A percentile compares a stretch with the other conserved stretches of the same genome.
These are phyloP conservation scores for Protaetia brevitarsis DNA, from an alignment of 1,140 invertebrate genomes.

Conservation along the genomic window DNA sequence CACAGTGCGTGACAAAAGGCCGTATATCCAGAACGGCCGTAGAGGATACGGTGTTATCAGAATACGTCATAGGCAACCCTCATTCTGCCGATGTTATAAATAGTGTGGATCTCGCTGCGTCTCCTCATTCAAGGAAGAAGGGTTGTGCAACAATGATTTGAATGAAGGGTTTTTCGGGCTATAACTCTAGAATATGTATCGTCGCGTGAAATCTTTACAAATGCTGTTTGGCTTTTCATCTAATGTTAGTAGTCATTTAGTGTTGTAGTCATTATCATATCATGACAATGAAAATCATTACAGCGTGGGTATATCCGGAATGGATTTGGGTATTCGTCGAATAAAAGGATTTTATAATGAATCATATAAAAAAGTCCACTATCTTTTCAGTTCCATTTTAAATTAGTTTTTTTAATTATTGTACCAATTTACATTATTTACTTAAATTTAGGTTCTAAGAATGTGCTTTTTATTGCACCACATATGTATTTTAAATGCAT, in stretches of 20 bases:
- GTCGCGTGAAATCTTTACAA: not conserved
- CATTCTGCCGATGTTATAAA: constrained; percentile 10
- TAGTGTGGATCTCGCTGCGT: not conserved
- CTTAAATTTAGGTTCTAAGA: not conserved
- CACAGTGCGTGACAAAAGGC: constrained; percentile 3
- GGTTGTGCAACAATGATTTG: not conserved
- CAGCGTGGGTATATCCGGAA: too few species aligned
- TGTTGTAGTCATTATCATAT: too few species aligned
- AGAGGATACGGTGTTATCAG: not conserved
- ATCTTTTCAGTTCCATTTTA: not conserved
- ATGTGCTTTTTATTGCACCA: not conserved
- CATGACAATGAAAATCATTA: too few species aligned
- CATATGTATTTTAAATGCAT: not conserved
- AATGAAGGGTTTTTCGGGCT: not conserved
- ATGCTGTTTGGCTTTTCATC: too few species aligned
- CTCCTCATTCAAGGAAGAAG: not conserved
- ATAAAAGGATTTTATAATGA: not conserved
- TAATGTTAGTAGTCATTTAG: not conserved
- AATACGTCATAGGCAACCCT: constrained; percentile 10
- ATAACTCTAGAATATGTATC: not conserved
- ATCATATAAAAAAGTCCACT: not conserved
- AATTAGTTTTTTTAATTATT: not conserved
- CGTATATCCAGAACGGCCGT: not conserved
- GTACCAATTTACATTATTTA: not conserved
- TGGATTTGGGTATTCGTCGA: too few species aligned